Base-by-base conservation (phyloP, 2,888 invertebrate species). In the Pollenia angustigena region DNA sequence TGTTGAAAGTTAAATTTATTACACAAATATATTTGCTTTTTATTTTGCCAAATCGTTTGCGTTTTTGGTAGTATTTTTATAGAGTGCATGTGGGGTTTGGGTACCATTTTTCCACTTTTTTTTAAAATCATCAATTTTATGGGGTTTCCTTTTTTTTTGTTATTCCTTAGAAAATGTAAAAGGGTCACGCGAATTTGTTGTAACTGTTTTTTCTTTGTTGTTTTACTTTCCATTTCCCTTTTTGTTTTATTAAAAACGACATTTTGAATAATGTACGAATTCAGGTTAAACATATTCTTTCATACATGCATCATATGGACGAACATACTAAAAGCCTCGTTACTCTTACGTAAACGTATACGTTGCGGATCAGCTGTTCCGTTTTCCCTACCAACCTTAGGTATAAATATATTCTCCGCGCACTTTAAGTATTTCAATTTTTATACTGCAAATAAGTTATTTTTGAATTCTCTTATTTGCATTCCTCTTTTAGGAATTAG, bases 1-100 rank as follows among this genome's bases (percentile, higher is more conserved):
- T 71, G 71, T 76, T 69, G 69, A 71, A 71, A 78, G 64, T 56
- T 40, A 82, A 83, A 83, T 69, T 62, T 76, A 64, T 76, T 69
- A 62, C 23, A n/a, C 18, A 46, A 46, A 72, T 46, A 46, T 60
- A 75, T 50, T 75, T 58, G 52, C 4, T 64, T 52, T 72, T 72
- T 72, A 23, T 66, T 52, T 68, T 46, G 12, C 9, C 14, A 56
- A 58, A 72, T n/a, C 40, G 12, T 69, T 54, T 42, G 50, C 46
- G 56, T 16, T 64, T 78, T 46, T 42, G 44, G 44, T 14, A 48
- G 11, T 68, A 71, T 80, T 40, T 69, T 18, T 32, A 18, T 18
- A 44, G 32, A 46, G 42, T 54, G 12, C n/a, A 52, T 54, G 23
- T 42, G 40, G 11, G 44, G 8, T 44, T 71, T 46, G 8, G 23